Base-by-base conservation (phyloP, 1,140 invertebrate genomes). In the Drosophila truncata region DNA sequence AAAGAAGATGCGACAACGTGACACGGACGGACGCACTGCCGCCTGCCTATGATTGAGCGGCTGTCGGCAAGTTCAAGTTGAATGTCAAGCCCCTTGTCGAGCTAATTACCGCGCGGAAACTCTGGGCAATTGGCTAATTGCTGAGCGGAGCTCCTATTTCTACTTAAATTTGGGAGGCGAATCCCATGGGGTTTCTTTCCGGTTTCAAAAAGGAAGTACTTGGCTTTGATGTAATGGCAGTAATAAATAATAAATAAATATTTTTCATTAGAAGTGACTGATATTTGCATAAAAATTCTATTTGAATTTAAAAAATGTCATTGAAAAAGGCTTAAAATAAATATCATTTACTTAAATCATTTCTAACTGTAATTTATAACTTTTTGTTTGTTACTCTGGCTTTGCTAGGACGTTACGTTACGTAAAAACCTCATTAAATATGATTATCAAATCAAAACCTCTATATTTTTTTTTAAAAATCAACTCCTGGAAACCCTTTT, bases 31-130 rank as follows among this genome's bases (percentile, higher is more conserved):
- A 64, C 49, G 33, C 63, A 65, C 66, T 33, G 58, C 41, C 37
- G 18, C 50, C 18, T 16, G 31, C 52, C 52, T 63, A 77, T 80
- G 54, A 60, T 64, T 62, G 63, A 64, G 54, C 54, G 44, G 20
- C 59, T 67, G 70, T 47, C 74, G 67, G 63, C 87, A 86, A 91
- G 87, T 91, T 91, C 87, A 91, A 91, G 87, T 91, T 91, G 87
- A 91, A 91, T 87, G 87, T 74, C 80, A 82, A 46, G 44, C 58
- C 47, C 72, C 41, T 69, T 71, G 72, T 59, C 58, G 49, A 70
- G 58, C 78, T 76, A 81, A 76, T 80, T 80, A 80, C 54, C 3
- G 46, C 42, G 25, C 50, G 75, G 64, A 78, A 78, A 70, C 66
- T 69, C 33, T 69, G 62, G 33, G 44, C 64, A 66, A 70, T 70